phyloP scores from a whole-genome alignment of 2,113 vertebrate genomes.

The Terrapene triunguis region DNA sequence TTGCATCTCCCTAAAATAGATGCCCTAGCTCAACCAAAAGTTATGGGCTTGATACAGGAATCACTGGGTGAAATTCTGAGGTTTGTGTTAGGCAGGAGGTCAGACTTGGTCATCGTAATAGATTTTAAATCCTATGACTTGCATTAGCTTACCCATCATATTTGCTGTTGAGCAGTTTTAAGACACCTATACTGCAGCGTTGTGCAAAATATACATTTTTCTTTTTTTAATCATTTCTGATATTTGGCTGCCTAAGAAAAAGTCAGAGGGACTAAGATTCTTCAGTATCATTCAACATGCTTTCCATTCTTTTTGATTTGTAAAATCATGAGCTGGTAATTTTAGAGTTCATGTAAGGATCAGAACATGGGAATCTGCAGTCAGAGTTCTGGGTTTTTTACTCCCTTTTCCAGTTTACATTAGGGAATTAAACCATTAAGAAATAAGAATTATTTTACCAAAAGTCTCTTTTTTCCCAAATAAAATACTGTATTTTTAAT shows the following conservation, averaged over 20 bases:
- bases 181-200: background rate
- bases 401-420: conserved; percentile 63
- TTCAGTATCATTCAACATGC: conserved; percentile 50
- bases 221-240: background rate
- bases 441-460: conserved; percentile 67
- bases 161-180: background rate
- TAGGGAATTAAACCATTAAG: conserved; percentile 48
- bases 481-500: conserved; percentile 49
- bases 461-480: conserved; percentile 74
- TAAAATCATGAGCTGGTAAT: conserved; percentile 67
- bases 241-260: conserved; percentile 62
- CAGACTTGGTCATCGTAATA: rapidly evolving
- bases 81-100: background rate
- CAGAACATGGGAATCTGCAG: conserved; percentile 76
- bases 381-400: conserved; percentile 64
- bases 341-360: conserved; percentile 76
- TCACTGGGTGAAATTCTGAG: background rate
- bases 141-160: rapidly evolving
- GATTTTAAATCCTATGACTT: background rate
- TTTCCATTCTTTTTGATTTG: conserved; percentile 73
- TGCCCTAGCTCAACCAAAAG: background rate
- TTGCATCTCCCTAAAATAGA: background rate
- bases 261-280: conserved; percentile 35
- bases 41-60: background rate
- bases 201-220: background rate